Conservation (phyloP, 2,113 vertebrate species). For the Sciurus niger region DNA sequence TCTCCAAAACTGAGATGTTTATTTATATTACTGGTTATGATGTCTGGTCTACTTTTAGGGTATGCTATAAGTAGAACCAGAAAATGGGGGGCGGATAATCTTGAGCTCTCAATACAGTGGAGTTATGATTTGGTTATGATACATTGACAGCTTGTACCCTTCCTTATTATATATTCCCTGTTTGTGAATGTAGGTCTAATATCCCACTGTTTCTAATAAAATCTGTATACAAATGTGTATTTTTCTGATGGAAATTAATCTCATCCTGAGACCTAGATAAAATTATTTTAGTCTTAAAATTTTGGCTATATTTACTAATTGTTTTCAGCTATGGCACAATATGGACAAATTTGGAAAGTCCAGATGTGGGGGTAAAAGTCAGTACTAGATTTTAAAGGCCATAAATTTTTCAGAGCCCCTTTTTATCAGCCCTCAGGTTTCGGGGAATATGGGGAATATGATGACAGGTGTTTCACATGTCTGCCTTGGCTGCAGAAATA, state of each 20-base stretch:
- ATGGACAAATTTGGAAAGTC: slow-evolving; percentile 10
- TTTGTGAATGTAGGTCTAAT: not conserved
- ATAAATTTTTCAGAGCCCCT: not conserved
- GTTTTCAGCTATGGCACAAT: not conserved
- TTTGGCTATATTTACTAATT: not conserved
- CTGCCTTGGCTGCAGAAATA: not conserved
- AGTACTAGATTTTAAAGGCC: not conserved
- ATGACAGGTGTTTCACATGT: not conserved
- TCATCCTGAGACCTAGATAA: not conserved
- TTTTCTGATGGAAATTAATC: not conserved
- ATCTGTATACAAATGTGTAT: not conserved
- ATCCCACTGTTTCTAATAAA: not conserved
- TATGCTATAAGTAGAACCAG: not conserved
- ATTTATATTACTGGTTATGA: not conserved
- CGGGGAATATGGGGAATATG: not conserved
- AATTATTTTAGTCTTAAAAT: slow-evolving; percentile 27
- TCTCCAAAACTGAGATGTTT: not conserved
- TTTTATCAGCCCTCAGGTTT: not conserved
- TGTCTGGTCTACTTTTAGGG: not conserved
- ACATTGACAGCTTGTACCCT: not conserved
- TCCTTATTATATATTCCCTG: not conserved
- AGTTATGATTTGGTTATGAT: not conserved
- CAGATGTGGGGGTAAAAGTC: not conserved
- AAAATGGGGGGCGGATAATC: not conserved
- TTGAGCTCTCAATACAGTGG: not conserved